A percentile compares a stretch with the other conserved stretches of the same genome.
phyloP scores from a whole-genome alignment of 2,797 vertebrate species.

The Crenichthys baileyi region DNA sequence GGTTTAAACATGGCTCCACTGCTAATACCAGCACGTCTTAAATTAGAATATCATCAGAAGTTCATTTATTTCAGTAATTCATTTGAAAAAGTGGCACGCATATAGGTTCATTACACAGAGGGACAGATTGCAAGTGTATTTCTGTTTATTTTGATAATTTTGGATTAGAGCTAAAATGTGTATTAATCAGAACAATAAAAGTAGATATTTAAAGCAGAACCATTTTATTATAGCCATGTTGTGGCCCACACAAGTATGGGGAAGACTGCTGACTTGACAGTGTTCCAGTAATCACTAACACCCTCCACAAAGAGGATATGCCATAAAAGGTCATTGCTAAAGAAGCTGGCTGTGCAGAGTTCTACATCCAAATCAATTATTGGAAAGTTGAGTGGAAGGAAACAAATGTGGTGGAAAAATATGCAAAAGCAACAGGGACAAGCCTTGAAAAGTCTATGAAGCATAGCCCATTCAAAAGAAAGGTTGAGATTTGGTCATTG shows the following conservation, averaged over 20 bases:
- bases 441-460: not conserved
- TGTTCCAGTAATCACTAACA: too few relatives aligned
- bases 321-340: not conserved
- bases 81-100: not conserved
- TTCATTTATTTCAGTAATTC: not conserved
- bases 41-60: not conserved
- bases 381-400: not conserved
- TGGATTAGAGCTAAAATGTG: not conserved
- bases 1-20: not conserved
- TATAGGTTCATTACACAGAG: not conserved
- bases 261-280: not conserved
- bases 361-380: not conserved
- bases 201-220: not conserved
- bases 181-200: not conserved
- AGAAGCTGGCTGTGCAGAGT: not conserved
- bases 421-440: not conserved
- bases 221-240: not conserved
- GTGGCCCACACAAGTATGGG: not conserved
- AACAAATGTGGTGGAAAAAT: not conserved
- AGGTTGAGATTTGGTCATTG: not conserved
- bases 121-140: not conserved
- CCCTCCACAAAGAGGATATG: not conserved
- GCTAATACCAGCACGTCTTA: not conserved
- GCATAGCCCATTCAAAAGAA: not conserved
- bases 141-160: too few relatives aligned